Evolutionary conservation across 1,140 invertebrate species (phyloP), one percentile per base, ranked within the genome.

Genomic region (Diachasma alloeum): DNA sequence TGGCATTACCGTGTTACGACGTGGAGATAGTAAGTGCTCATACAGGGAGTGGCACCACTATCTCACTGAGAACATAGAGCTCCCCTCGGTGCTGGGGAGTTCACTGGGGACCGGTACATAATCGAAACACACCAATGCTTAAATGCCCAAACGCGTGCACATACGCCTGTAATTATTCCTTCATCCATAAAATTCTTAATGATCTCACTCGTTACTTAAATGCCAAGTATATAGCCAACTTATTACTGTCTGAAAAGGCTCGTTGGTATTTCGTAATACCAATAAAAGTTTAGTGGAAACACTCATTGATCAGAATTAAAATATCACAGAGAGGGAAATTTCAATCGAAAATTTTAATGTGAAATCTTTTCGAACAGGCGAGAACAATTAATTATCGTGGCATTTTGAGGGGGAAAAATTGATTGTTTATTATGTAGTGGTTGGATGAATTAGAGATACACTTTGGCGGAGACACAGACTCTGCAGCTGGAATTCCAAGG

Each of bases 1-100:
- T 53, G 53, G 74, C 74, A 76, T 76, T 76, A 76, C 74, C 74
- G 36, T 70, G 74, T 76, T 68, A 76, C 74, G 74, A 76, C 68
- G 69, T 37, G 66, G 59, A 69, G 66, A 75, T 69, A 75, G 63
- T 53, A 44, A 71, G 46, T 59, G 46, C 22, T 11, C 26, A 76
- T 53, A 11, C 39, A 42, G 74, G 74, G 74, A 76, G 74, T 76
- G 74, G 74, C 74, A 19, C 8, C 31, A 31, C 31, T 31, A 31
- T 31, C 31, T 63, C 15, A 19, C n/a, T 56, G 19, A 19, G 59
- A 26, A 42, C 59, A 63, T 63, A 74, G 6, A 63, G n/a, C 19
- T 13, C 24, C 24, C 6, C 59, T 26, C 19, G 26, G 8, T 26
- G 0, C 24, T 26, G 19, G 13, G 9, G 53, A 59, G 53, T 59